phyloP scores from a whole-genome alignment of 2,113 vertebrate genomes.

The Gymnorhina tibicen region DNA sequence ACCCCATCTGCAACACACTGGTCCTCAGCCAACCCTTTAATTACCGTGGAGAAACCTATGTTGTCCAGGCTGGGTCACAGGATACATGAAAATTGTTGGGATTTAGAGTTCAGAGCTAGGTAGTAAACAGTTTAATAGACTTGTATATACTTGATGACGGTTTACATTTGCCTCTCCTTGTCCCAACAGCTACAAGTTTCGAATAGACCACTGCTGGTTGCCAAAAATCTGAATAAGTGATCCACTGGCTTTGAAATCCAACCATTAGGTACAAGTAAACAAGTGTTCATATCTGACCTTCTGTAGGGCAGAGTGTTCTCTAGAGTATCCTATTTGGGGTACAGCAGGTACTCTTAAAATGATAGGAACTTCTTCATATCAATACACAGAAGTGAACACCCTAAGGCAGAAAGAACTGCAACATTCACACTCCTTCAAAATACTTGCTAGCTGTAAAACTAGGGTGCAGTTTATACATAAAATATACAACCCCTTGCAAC shows the following conservation, averaged over 20 bases:
- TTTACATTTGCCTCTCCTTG: not conserved
- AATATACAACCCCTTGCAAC: not conserved
- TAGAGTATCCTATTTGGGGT: not conserved
- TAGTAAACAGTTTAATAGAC: not conserved
- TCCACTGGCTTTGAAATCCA: not conserved
- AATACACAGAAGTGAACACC: not conserved
- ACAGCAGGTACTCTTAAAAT: not conserved
- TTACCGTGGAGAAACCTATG: not conserved
- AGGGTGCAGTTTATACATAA: not conserved
- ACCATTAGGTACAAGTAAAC: not conserved
- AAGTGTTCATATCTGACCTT: slow-evolving; percentile 5
- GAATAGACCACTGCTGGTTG: not conserved
- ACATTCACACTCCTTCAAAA: not conserved
- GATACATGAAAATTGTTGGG: not conserved
- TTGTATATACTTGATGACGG: not conserved
- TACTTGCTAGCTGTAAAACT: not conserved
- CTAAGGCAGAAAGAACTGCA: not conserved
- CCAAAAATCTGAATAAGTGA: not conserved
- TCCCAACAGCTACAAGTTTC: not conserved
- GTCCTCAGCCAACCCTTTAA: not conserved
- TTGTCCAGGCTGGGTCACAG: not conserved
- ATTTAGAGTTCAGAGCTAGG: not conserved
- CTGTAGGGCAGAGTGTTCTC: not conserved
- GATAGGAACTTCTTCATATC: not conserved
- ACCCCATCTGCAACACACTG: not conserved